Conservation (phyloP, 2,888 invertebrate genomes). For the Hyposoter dolosus region DNA sequence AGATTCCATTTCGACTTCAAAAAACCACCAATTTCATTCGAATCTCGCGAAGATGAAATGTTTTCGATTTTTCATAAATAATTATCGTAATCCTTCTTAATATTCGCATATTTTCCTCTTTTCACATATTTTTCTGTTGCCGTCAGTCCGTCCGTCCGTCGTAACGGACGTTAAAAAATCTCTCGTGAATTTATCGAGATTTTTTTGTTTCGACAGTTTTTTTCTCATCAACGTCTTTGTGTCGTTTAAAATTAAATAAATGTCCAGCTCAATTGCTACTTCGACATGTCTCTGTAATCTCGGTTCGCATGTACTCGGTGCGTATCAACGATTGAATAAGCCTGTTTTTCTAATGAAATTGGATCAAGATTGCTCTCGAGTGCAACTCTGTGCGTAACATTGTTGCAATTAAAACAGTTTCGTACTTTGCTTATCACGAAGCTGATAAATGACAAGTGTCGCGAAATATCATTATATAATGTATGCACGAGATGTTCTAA, state of each 20-base stretch:
- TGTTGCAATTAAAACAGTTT: constrained; percentile 64
- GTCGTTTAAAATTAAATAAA: constrained; percentile 2
- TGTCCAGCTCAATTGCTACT: constrained; percentile 21
- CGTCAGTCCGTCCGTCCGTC: too few relatives aligned
- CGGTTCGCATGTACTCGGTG: background rate
- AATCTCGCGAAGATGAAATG: too few relatives aligned
- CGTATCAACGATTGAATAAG: background rate
- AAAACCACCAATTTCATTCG: too few relatives aligned
- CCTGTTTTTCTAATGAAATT: constrained; percentile 38
- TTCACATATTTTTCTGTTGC: too few relatives aligned
- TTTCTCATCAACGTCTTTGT: background rate
- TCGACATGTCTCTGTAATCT: constrained; percentile 22
- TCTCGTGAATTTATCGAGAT: background rate
- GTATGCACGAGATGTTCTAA: background rate
- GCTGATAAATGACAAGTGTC: constrained; percentile 50
- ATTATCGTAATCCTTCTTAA: too few relatives aligned
- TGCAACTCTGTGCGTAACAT: constrained; percentile 57
- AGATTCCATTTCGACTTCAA: too few relatives aligned
- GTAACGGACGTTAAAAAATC: too few relatives aligned
- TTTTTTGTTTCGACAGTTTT: too few relatives aligned
- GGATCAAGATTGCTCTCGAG: constrained; percentile 53
- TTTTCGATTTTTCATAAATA: too few relatives aligned
- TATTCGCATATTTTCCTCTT: too few relatives aligned
- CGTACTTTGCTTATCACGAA: constrained; percentile 34
- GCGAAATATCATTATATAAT: constrained; percentile 10